Conservation (phyloP, 2,113 vertebrate genomes). For the Neotragus moschatus region DNA sequence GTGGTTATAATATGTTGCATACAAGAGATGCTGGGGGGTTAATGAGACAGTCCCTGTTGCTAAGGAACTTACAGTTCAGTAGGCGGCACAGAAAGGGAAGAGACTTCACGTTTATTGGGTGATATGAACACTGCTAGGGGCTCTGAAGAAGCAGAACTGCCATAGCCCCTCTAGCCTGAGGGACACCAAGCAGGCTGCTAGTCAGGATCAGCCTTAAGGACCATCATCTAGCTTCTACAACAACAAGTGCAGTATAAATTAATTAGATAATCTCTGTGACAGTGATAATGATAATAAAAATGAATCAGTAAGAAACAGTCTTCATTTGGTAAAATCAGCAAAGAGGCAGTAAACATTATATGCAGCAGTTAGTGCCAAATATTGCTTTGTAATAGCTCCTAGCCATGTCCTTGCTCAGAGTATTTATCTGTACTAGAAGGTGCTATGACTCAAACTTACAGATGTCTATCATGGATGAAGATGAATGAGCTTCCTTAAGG, state of each 20-base stretch:
- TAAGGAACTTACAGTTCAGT: neutral
- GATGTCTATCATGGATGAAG: neutral
- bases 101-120: no score
- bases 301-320: neutral
- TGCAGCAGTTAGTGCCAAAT: neutral
- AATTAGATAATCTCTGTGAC: neutral
- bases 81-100: neutral
- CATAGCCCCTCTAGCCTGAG: no score
- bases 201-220: neutral
- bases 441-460: conserved; percentile 16
- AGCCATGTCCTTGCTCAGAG: neutral
- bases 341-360: neutral
- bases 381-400: neutral
- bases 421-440: neutral
- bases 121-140: neutral
- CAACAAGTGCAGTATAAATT: neutral
- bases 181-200: neutral
- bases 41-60: neutral
- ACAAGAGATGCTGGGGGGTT: neutral
- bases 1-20: neutral
- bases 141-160: neutral
- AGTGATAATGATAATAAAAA: conserved; percentile 12
- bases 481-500: neutral
- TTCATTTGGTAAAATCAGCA: neutral
- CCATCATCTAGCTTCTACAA: neutral